Conservation (phyloP, 2,797 vertebrate species). For the Notoglanidium macrostoma region DNA sequence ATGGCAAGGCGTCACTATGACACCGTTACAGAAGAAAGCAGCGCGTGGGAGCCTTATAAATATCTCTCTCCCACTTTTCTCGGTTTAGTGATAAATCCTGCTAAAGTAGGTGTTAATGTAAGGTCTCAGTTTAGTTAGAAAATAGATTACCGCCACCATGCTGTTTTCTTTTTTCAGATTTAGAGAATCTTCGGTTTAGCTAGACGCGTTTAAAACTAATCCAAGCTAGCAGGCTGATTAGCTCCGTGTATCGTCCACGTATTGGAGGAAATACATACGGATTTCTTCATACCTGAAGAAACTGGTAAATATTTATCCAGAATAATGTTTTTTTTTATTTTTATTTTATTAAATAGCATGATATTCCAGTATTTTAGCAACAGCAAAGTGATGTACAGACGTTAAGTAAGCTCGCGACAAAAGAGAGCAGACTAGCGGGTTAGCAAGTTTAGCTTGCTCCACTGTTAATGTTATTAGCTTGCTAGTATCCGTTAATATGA, state of each 20-base stretch:
- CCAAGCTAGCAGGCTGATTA: not conserved
- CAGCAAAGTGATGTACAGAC: not conserved
- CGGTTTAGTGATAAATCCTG: not conserved
- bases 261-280: not conserved
- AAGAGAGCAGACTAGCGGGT: not conserved
- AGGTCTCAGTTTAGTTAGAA: not conserved
- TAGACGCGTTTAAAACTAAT: not conserved
- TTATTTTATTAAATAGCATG: not conserved
- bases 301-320: not conserved
- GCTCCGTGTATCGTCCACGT: not conserved
- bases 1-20: constrained; percentile 3
- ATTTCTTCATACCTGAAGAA: not conserved
- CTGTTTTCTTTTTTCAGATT: not conserved
- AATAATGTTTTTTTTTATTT: not conserved
- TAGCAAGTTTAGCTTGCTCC: constrained; percentile 3
- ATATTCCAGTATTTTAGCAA: not conserved
- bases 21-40: not conserved
- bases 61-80: not conserved
- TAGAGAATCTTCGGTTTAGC: not conserved
- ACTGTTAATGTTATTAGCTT: not conserved
- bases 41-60: not conserved
- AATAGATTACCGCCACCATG: not conserved
- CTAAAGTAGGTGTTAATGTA: not conserved
- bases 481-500: not conserved
- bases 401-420: not conserved